Evolutionary conservation across 2,797 vertebrate species (phyloP).

Genomic region (Poecilia wingei): DNA sequence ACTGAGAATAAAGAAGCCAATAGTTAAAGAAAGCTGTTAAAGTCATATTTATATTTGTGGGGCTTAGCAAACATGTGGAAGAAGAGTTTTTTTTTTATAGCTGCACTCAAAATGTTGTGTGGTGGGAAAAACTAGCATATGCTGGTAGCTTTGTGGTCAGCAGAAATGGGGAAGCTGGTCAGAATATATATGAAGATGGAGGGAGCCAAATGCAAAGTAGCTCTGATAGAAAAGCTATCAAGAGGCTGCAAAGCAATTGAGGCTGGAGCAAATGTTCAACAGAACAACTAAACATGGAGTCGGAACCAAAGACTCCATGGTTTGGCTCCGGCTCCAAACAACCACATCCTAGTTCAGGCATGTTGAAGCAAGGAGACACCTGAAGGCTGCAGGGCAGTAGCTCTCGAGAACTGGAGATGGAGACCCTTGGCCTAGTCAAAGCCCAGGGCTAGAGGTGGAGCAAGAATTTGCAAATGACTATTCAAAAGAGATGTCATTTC

Average conservation of each 20-base stretch:
- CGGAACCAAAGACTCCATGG: not conserved
- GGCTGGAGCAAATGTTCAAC: not conserved
- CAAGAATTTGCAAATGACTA: not conserved
- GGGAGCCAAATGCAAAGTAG: not conserved
- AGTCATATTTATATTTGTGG: not conserved
- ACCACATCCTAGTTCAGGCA: not conserved
- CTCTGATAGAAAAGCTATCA: not conserved
- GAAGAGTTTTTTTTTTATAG: not conserved
- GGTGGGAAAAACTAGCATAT: not conserved
- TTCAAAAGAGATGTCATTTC: not conserved
- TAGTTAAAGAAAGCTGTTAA: not conserved
- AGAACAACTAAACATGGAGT: not conserved
- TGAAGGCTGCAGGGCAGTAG: not conserved
- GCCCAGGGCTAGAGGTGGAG: not conserved
- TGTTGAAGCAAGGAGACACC: not conserved
- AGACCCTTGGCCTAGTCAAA: not conserved
- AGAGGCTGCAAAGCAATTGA: not conserved
- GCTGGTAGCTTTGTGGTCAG: not conserved
- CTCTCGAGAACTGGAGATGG: not conserved
- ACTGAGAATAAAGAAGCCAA: not conserved
- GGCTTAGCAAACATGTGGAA: not conserved
- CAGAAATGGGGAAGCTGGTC: not conserved
- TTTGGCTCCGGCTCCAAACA: not conserved
- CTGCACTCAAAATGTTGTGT: not conserved
- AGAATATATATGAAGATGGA: not conserved